These are phyloP conservation scores for Lagopus leucura DNA, from an alignment of 2,113 vertebrate genomes.

Conservation along the genomic window DNA sequence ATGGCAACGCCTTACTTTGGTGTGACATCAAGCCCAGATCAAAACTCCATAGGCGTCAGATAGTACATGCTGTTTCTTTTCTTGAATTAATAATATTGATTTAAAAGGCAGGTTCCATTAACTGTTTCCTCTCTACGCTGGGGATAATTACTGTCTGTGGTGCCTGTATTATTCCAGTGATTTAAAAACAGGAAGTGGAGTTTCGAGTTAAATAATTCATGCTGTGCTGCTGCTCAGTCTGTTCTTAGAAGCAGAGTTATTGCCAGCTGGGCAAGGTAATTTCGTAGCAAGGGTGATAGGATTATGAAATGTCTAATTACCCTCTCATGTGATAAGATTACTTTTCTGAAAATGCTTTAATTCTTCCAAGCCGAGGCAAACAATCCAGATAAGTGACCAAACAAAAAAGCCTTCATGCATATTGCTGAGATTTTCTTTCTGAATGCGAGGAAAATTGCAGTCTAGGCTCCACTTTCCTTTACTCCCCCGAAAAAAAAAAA, in stretches of 20 bases:
- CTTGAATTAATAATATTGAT: slow-evolving; percentile 71
- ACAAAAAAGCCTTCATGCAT: neutral
- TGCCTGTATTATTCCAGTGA: neutral
- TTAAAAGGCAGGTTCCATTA: slow-evolving; percentile 63
- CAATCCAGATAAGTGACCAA: slow-evolving; percentile 39
- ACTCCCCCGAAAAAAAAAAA: neutral
- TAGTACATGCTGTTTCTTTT: slow-evolving; percentile 62
- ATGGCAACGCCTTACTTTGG: slow-evolving; percentile 79
- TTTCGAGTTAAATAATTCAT: slow-evolving; percentile 68
- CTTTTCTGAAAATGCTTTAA: slow-evolving; percentile 31
- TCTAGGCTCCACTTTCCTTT: neutral
- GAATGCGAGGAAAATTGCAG: neutral
- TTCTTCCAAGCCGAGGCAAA: slow-evolving; percentile 31
- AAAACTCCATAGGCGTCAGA: slow-evolving; percentile 68
- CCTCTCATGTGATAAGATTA: slow-evolving; percentile 43
- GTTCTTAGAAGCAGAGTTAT: slow-evolving; percentile 47
- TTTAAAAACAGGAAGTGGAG: slow-evolving; percentile 17
- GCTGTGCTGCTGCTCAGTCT: slow-evolving; percentile 43
- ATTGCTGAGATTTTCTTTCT: neutral
- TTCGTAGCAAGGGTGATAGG: slow-evolving; percentile 46
- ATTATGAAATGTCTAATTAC: slow-evolving; percentile 53
- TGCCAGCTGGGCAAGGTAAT: slow-evolving; percentile 36
- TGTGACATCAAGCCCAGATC: slow-evolving; percentile 64
- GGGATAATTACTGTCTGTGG: slow-evolving; percentile 32
- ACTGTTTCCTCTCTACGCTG: slow-evolving; percentile 47